Base-by-base conservation (phyloP, 2,888 invertebrate genomes). In the Platerodrilus igneus region DNA sequence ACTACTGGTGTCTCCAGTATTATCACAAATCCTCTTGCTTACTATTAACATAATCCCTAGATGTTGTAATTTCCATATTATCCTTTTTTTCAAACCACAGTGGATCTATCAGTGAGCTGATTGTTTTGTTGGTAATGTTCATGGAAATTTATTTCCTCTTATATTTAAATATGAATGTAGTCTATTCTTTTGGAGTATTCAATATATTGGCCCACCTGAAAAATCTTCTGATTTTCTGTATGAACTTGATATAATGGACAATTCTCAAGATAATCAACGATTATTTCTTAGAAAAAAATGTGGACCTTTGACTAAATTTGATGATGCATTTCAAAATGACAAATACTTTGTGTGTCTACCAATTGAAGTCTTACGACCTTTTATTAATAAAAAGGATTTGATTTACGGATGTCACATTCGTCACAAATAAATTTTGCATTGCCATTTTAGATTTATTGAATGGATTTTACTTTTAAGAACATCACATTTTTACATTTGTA, bases 181-280 rank as follows among this genome's bases (percentile, higher is more conserved):
- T 16, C 13, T 27, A 19, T 59, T 60, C 45, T 41, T 45, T 29
- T 64, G 60, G 58, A 38, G 53, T 8, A 41, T 62, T 32, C 64
- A 66, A 37, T 41, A 59, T 4, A 40, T 63, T 5, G 62, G 62
- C 3, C 52, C 58, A 1, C 18, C 45, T 3, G 57, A 57, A 23
- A 53, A 60, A 14, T 41, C 51, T 33, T 20, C 22, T 3, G 51
- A 54, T 9, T 64, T 57, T 33, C 52, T 50, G 37, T 63, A 57
- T 41, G 64, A 62, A 43, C 39, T 64, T 7, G 63, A 64, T 47
- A 49, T 65, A 28, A 33, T 32, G 8, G 42, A 42, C 26, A 31
- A 27, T 22, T 16, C 15, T 14, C 16, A 27, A 10, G 10, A 8
- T 1, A 25, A 29, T 18, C 32, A 37, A 14, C 26, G 37, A 23